Percentiles rank a stretch among this genome's conserved stretches.
phyloP scores from a whole-genome alignment of 2,888 invertebrate species.

The Idaea straminata region DNA sequence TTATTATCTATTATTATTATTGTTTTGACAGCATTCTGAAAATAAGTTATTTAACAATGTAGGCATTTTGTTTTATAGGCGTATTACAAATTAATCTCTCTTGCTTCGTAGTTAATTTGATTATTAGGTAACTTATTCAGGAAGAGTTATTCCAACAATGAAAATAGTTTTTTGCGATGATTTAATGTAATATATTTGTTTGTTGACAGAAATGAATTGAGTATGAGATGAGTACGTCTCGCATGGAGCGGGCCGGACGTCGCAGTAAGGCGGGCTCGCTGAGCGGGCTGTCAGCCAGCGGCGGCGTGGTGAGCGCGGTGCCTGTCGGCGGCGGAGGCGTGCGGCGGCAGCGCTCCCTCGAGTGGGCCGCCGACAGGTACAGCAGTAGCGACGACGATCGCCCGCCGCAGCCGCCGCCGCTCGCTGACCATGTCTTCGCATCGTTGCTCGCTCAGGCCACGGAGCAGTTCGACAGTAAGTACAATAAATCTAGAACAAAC shows the following conservation, averaged over 20 bases:
- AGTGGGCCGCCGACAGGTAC: constrained; percentile 80
- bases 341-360: constrained; percentile 79
- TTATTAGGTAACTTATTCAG: neutral
- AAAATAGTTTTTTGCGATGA: constrained; percentile 3
- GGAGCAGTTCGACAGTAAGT: constrained; percentile 75
- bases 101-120: too few species aligned
- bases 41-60: too few species aligned
- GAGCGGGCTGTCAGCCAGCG: constrained; percentile 60
- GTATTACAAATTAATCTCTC: too few species aligned
- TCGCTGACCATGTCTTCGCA: constrained; percentile 75
- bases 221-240: constrained; percentile 59
- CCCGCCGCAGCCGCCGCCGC: constrained; percentile 72
- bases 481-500: neutral
- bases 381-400: constrained; percentile 79
- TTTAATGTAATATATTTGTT: constrained; percentile 18
- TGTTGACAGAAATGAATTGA: constrained; percentile 54
- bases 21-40: too few species aligned
- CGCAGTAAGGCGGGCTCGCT: constrained; percentile 71
- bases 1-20: too few species aligned
- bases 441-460: constrained; percentile 77
- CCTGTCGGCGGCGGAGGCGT: constrained; percentile 53
- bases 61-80: too few species aligned
- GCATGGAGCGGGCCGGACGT: constrained; percentile 72
- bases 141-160: neutral
- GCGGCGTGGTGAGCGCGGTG: constrained; percentile 38